These are phyloP conservation scores for Melangyna quadrimaculata DNA, from an alignment of 2,888 invertebrate genomes.

Conservation along the genomic window DNA sequence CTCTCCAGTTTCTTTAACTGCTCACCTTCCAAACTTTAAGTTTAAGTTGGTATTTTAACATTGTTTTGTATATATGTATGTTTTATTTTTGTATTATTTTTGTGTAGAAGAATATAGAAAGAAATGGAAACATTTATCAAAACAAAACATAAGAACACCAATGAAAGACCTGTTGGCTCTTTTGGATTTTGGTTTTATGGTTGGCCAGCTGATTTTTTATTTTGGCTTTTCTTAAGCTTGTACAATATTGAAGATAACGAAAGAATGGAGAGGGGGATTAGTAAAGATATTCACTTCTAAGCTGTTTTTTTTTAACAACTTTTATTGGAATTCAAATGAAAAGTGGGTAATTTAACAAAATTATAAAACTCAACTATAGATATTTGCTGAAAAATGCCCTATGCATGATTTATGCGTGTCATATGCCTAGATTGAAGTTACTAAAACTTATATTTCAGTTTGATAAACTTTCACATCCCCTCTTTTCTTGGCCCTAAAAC, in stretches of 20 bases:
- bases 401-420: too few relatives aligned
- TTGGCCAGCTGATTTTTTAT: slow-evolving; percentile 34
- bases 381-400: too few relatives aligned
- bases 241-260: not conserved
- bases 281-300: slow-evolving; percentile 20
- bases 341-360: too few relatives aligned
- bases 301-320: not conserved
- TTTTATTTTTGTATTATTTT: not conserved
- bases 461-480: too few relatives aligned
- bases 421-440: too few relatives aligned
- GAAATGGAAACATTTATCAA: slow-evolving; percentile 56
- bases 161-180: slow-evolving; percentile 61
- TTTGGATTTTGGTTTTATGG: not conserved
- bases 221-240: slow-evolving; percentile 31
- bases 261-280: not conserved
- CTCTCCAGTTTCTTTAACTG: slow-evolving; percentile 29
- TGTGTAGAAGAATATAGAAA: not conserved
- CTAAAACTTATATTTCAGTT: too few relatives aligned
- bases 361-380: too few relatives aligned
- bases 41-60: not conserved
- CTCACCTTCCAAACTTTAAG: slow-evolving; percentile 8
- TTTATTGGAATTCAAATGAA: too few relatives aligned
- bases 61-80: not conserved
- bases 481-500: too few relatives aligned
- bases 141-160: slow-evolving; percentile 59